Base-by-base conservation (phyloP, 2,888 invertebrate genomes). In the Papilio gigon region DNA sequence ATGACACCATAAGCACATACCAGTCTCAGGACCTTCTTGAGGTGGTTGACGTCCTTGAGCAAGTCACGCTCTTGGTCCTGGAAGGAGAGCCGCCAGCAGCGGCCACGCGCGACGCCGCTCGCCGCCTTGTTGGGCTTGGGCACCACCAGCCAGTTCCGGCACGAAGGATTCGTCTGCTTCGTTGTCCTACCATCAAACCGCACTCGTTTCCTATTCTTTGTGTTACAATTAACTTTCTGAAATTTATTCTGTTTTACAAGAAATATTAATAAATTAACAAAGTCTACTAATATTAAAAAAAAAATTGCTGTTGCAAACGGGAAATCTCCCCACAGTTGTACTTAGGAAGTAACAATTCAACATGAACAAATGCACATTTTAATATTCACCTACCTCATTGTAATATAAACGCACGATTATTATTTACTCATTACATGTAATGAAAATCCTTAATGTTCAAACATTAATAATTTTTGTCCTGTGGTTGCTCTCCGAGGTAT, bases 11-110 rank as follows among this genome's bases (percentile, higher is more conserved):
- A 0, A 5, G 9, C 5, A 66, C 78, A 82, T 64, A 93, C 87
- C 80, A 93, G 73, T 78, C 89, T 82, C 27, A 93, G 86, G 6
- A 87, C 85, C 20, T 82, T 86, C 77, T 93, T 93, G 63, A 93
- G 74, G 22, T 83, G 82, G 42, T 84, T 78, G 72, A 86, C 87
- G 20, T 87, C 88, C 68, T 88, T 83, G 65, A 94, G 86, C 71
- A 93, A 76, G 33, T 90, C 87, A 27, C 88, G 85, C 77, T 94
- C 94, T 71, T 90, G 90, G 64, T 91, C 88, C 72, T 93, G 93
- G 78, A 93, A 94, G 11, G 93, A 93, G n/a, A 93, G 84, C 17
- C 94, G 83, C 94, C 94, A 94, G 74, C 90, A 88, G 0, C 86
- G 78, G 72, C 83, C 85, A 71, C 78, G 82, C 4, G 74, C 47